Evolutionary conservation across 2,797 vertebrate species (phyloP), one percentile per base, ranked within the genome.

Genomic region (Oryzias dopingdopingensis): DNA sequence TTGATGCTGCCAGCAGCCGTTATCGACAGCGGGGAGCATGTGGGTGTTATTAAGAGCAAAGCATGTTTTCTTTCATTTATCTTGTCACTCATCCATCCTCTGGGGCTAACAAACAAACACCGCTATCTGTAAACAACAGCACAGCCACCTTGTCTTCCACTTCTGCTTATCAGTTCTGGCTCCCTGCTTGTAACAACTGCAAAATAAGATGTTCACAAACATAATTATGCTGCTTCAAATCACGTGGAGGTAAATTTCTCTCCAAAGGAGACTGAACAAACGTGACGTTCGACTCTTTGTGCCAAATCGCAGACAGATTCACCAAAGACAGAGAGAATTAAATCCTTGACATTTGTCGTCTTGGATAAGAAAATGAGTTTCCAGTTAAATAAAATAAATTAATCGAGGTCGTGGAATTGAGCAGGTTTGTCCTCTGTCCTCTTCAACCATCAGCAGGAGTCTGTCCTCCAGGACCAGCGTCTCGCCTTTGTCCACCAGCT

Each of bases 71-170:
- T 65, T 26, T 77, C 54, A 72, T 80, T 81, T 61, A 54, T 72
- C 76, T 76, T 78, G 76, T 79, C 59, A 70, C 66, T 71, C 62
- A 59, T 79, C 62, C 74, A 60, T 71, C 74, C 61, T 73, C 72
- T 66, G 72, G 57, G 68, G 70, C 55, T 22, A 41, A 68, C 52
- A 52, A 49, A 49, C 65, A 56, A 59, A 62, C 60, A 52, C 64
- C 64, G 59, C 42, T 72, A 59, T 71, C 71, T 70, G 48, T 67
- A 69, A 71, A 80, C 65, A 67, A 59, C 79, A 77, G 51, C 59
- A 58, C 51, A 66, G 60, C 54, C 51, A 64, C 52, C 57, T 16
- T 13, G 37, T 75, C 63, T 62, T 67, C 49, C 47, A 56, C 29
- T 56, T 59, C 55, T 42, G 63, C 16, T 48, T 15, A 53, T 69